Evolutionary conservation across 2,888 invertebrate genomes (phyloP), one percentile per base, ranked within the genome.

Genomic region (Athetis lepigone): DNA sequence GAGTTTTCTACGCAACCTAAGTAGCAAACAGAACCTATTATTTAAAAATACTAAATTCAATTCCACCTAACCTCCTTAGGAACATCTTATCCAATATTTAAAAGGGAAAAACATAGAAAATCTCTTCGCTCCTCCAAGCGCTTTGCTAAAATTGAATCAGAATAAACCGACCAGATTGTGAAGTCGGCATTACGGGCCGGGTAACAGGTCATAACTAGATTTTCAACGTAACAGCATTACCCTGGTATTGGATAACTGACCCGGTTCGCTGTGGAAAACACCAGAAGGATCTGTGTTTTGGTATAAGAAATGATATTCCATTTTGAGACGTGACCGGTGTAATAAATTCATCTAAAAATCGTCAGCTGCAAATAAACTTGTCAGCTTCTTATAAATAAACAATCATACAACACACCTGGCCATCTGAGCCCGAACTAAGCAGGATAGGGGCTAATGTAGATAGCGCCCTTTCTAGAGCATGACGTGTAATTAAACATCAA

Each of bases 141-240:
- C 13, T 71, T 42, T 37, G 43, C 42, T 63, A 11, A 70, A 73
- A 73, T 73, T 57, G 46, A 73, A 73, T 73, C 52, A 75, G 52
- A 40, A 57, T 70, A 45, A 69, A 46, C 56, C 46, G 13, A 7
- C 54, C 54, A 63, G 57, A 21, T 50, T 25, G 47, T 25, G 19
- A 39, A 60, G 75, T 42, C 37, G 1, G 16, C 43, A 19, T 37
- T 57, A 57, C 52, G 37, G 63, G 37, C 52, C 47, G 7, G 40
- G 40, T 25, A 47, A 52, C 36, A 13, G 21, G 50, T 25, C 57
- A 11, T 75, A 75, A 75, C 62, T 45, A 23, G 56, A 71, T 75
- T 75, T 47, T 45, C 7, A 39, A 60, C 59, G 43, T 75, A 75
- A 75, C 50, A 33, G 21, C 2, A 66, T 75, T 76, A 75, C 39